Percentiles rank a stretch among this genome's conserved stretches.
phyloP scores from a whole-genome alignment of 2,888 invertebrate genomes.

The Acleris emargana region DNA sequence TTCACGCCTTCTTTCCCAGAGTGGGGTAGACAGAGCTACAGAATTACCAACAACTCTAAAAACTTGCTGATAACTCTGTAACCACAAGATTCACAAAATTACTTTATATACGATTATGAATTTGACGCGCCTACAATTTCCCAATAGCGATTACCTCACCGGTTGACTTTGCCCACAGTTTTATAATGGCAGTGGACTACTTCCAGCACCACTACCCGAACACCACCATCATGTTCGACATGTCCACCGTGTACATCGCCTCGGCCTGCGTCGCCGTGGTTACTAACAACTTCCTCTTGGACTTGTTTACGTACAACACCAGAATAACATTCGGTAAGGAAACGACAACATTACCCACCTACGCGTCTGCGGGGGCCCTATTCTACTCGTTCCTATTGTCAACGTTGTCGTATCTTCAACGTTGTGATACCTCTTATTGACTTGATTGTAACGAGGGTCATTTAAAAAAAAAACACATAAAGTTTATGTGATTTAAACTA shows the following conservation, averaged over 20 bases:
- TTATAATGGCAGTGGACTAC: slow-evolving; percentile 97
- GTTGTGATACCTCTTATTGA: too few species aligned
- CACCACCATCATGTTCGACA: slow-evolving; percentile 94
- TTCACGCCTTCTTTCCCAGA: too few species aligned
- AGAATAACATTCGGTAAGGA: slow-evolving; percentile 92
- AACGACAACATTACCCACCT: background rate
- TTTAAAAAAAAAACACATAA: too few species aligned
- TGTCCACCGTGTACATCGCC: slow-evolving; percentile 96
- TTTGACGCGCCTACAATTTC: background rate
- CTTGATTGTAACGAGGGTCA: too few species aligned
- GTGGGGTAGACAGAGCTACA: too few species aligned
- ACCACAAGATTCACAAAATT: too few species aligned
- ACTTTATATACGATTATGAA: background rate
- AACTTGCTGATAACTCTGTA: too few species aligned
- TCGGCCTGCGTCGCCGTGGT: slow-evolving; percentile 94
- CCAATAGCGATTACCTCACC: background rate
- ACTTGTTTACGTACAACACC: slow-evolving; percentile 90
- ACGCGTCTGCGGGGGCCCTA: too few species aligned
- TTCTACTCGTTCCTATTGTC: too few species aligned
- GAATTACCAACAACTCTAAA: too few species aligned
- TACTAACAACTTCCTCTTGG: slow-evolving; percentile 92
- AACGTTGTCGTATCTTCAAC: too few species aligned
- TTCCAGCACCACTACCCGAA: slow-evolving; percentile 93
- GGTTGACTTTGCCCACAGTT: slow-evolving; percentile 83
- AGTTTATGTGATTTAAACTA: too few species aligned